Evolutionary conservation across 2,797 vertebrate species (phyloP), one percentile per base, ranked within the genome.

Genomic region (Alfaro cultratus): DNA sequence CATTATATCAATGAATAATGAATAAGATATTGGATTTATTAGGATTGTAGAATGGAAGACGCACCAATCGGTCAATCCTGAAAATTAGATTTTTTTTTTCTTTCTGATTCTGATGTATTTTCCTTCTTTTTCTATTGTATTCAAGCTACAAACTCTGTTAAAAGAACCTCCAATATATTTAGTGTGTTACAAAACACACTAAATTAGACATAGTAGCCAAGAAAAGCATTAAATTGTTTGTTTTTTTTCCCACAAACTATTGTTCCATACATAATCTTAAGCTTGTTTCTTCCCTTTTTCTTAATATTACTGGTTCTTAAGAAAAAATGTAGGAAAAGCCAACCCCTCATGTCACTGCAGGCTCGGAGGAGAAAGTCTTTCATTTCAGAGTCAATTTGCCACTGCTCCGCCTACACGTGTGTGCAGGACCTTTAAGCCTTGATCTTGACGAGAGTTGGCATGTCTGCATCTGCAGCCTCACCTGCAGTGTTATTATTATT

Each of bases 401-500:
- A 5, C 70, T 36, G 53, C 67, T 75, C 60, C 77, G 8, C 47
- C 80, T 84, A 77, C 85, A 77, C 72, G 73, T 79, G 74, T 79
- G 83, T 62, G 41, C 39, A 57, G 53, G 74, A 79, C 71, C 64
- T 55, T 51, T 64, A 51, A 31, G 57, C 64, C 83, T 46, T 26
- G 45, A 79, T 85, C 80, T 78, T 31, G 31, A 77, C 76, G 64
- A 10, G 74, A 83, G 75, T 53, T 81, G 75, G 84, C 92, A 75
- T 93, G 93, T 89, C 90, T 92, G 84, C 88, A 91, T 93, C 87
- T 94, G 92, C 82, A 89, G 87, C 76, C 87, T 86, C 78, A 81
- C 80, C 84, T 85, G 71, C 29, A 64, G 34, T 80, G 71, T 88
- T 87, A 80, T 85, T 85, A 85, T 86, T 82, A 85, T 87, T 82